These are phyloP conservation scores for Ophonus ardosiacus DNA, from an alignment of 2,888 invertebrate genomes.

Conservation along the genomic window DNA sequence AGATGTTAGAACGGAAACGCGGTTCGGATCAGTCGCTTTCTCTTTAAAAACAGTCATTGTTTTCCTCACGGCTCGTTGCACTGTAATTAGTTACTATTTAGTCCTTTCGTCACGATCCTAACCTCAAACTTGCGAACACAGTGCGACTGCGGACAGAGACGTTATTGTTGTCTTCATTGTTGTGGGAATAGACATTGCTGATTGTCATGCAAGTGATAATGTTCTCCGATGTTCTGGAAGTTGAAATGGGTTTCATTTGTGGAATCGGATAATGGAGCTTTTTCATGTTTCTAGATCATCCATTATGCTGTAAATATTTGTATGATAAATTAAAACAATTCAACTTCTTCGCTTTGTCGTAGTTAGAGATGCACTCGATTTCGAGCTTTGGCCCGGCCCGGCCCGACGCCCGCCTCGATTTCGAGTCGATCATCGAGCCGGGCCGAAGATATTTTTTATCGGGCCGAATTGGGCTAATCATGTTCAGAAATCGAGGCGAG, in stretches of 20 bases:
- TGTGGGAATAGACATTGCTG: slow-evolving; percentile 3
- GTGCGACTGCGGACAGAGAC: background rate
- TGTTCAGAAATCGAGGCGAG: too few relatives aligned
- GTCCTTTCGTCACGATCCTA: background rate
- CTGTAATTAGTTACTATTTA: slow-evolving; percentile 27
- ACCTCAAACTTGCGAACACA: background rate
- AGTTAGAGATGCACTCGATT: too few relatives aligned
- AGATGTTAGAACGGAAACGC: slow-evolving; percentile 24
- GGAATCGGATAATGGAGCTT: background rate
- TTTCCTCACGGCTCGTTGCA: slow-evolving; percentile 9
- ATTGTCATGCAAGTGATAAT: background rate
- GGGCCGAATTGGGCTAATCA: too few relatives aligned
- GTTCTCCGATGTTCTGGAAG: background rate
- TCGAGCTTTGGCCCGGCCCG: too few relatives aligned
- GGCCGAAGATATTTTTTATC: too few relatives aligned
- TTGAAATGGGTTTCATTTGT: background rate
- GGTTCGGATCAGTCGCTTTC: slow-evolving; percentile 23
- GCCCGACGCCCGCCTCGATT: too few relatives aligned
- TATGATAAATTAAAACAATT: too few relatives aligned
- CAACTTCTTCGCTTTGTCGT: too few relatives aligned
- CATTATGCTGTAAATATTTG: too few relatives aligned
- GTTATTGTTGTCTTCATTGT: background rate
- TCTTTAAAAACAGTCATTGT: slow-evolving; percentile 35
- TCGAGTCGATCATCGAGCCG: too few relatives aligned
- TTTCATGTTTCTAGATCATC: background rate